Evolutionary conservation across 2,888 invertebrate species (phyloP).

Genomic region (Drosophila sordidula): DNA sequence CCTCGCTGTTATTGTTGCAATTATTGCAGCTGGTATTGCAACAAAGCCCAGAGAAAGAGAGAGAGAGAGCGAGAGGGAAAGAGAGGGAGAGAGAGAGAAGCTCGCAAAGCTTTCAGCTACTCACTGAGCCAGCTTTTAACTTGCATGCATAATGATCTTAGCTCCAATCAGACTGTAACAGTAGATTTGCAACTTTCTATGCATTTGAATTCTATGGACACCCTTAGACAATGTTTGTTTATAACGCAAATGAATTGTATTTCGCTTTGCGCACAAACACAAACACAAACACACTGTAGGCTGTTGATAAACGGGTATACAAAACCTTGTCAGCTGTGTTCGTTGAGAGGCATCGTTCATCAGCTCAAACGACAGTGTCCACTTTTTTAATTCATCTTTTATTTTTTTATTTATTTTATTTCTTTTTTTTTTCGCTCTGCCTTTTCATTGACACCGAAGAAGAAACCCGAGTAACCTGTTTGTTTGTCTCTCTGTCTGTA

Average conservation of each 20-base stretch:
- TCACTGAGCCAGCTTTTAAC: conserved; percentile 41
- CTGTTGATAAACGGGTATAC: conserved; percentile 1
- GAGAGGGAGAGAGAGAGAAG: conserved; percentile 1
- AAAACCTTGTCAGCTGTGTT: conserved; percentile 49
- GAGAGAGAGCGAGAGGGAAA: not conserved
- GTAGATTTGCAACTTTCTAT: conserved; percentile 65
- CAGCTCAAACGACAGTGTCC: conserved; percentile 28
- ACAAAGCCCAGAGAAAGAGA: conserved; percentile 62
- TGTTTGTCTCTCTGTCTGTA: conserved; percentile 53
- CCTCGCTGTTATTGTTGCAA: conserved; percentile 65
- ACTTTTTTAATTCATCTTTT: conserved; percentile 52
- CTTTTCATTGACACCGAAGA: conserved; percentile 78
- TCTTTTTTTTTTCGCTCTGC: conserved; percentile 30
- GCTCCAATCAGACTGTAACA: conserved; percentile 38
- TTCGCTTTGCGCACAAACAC: not conserved
- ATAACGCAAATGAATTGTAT: conserved; percentile 9
- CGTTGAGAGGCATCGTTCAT: conserved; percentile 42
- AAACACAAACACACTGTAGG: not conserved
- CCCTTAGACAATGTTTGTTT: conserved; percentile 29
- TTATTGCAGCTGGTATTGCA: conserved; percentile 73
- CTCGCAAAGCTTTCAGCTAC: conserved; percentile 41
- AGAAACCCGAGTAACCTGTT: conserved; percentile 79
- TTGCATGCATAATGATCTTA: conserved; percentile 43
- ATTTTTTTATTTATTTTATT: conserved; percentile 40
- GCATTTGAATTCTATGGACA: conserved; percentile 58